Conservation (phyloP, 2,888 invertebrate species). For the Epinotia demarniana region DNA sequence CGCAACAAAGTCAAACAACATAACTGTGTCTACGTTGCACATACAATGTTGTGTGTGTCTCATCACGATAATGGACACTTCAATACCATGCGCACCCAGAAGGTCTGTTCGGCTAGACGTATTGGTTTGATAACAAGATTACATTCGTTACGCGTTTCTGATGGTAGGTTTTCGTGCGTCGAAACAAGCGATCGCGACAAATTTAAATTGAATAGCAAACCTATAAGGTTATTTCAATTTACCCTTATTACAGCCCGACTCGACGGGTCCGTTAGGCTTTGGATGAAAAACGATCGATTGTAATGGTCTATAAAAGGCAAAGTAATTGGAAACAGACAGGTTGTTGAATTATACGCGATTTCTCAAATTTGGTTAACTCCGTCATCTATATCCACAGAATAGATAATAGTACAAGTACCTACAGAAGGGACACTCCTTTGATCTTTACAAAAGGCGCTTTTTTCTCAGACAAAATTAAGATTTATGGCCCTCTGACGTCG, state of each 20-base stretch:
- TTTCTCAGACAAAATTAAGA: too few species aligned
- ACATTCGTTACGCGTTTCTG: neutral
- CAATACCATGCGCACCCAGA: slow-evolving; percentile 61
- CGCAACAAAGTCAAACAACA: slow-evolving; percentile 15
- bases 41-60: slow-evolving; percentile 58
- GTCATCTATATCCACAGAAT: too few species aligned
- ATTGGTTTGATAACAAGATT: neutral
- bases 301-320: neutral
- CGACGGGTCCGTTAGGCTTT: slow-evolving; percentile 52
- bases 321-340: neutral
- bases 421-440: too few species aligned
- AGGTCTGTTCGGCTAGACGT: neutral
- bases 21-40: slow-evolving; percentile 54
- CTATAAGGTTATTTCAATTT: neutral
- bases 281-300: slow-evolving; percentile 42
- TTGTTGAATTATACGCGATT: too few species aligned
- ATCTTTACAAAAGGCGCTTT: too few species aligned
- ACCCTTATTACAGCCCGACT: slow-evolving; percentile 54
- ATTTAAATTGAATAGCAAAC: neutral
- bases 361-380: neutral
- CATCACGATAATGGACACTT: slow-evolving; percentile 74
- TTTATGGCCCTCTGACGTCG: too few species aligned
- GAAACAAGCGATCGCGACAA: neutral
- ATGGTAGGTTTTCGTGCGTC: neutral
- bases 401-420: too few species aligned